Percentiles rank a stretch among this genome's conserved stretches.
These are phyloP conservation scores for Lumbricus terrestris DNA, from an alignment of 2,888 invertebrate species.

Conservation along the genomic window DNA sequence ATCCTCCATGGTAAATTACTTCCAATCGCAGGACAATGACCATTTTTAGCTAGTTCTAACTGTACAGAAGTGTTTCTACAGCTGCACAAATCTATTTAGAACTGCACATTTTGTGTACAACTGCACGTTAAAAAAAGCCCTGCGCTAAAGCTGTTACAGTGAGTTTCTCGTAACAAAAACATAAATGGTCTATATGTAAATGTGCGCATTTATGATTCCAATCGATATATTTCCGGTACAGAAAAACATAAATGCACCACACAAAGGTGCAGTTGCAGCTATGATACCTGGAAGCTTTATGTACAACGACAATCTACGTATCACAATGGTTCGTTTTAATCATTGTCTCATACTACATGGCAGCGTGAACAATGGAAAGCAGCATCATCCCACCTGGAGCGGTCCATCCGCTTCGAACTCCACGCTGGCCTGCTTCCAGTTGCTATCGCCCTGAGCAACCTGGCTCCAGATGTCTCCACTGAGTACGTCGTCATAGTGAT, in stretches of 20 bases:
- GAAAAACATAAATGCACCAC: neutral
- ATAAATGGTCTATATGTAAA: no score
- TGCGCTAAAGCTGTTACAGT: no score
- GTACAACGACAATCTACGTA: neutral
- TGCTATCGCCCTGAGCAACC: neutral
- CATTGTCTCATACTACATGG: neutral
- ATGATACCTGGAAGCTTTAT: neutral
- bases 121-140: no score
- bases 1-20: no score
- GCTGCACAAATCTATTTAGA: no score
- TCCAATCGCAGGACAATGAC: no score
- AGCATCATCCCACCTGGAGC: neutral
- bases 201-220: no score
- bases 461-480: slow-evolving; percentile 8
- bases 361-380: neutral
- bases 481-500: slow-evolving; percentile 4
- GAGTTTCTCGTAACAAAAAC: no score
- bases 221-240: neutral
- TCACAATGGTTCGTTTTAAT: no score
- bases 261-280: neutral
- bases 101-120: no score
- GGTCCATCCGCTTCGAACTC: slow-evolving; percentile 13
- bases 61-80: no score
- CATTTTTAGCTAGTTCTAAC: no score
- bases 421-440: neutral